Percentiles rank a stretch among this genome's conserved stretches.
phyloP scores from a whole-genome alignment of 2,888 invertebrate species.

The Limnephilus lunatus region DNA sequence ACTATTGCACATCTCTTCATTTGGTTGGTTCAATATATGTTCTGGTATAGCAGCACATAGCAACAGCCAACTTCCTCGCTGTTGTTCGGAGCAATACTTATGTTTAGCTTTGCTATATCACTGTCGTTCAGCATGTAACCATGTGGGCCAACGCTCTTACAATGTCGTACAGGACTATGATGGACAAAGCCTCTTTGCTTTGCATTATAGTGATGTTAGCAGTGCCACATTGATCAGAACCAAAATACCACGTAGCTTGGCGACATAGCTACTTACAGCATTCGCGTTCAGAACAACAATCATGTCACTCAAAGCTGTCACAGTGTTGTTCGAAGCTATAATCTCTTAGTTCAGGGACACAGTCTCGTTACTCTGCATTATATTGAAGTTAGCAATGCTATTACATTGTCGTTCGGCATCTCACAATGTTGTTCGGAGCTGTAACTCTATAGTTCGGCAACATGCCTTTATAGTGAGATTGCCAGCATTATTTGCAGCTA shows the following conservation, averaged over 20 bases:
- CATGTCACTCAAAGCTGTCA: too few species aligned
- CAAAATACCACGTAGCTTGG: too few species aligned
- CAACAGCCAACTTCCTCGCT: background rate
- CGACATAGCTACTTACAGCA: background rate
- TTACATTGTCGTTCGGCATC: too few species aligned
- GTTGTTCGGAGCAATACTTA: background rate
- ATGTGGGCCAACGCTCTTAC: background rate
- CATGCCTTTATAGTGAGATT: too few species aligned
- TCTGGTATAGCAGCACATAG: background rate
- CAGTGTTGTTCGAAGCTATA: too few species aligned
- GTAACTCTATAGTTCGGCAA: too few species aligned
- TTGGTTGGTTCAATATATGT: background rate
- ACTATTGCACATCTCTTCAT: background rate
- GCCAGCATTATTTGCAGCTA: too few species aligned
- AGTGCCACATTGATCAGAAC: too few species aligned
- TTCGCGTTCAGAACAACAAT: background rate
- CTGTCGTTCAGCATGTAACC: background rate
- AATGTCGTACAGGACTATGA: background rate
- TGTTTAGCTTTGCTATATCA: background rate
- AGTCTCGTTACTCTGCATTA: too few species aligned
- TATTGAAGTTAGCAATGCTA: too few species aligned
- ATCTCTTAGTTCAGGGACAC: too few species aligned
- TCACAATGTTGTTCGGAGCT: too few species aligned
- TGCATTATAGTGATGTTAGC: background rate
- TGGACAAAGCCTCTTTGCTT: background rate